Percentiles rank a stretch among this genome's conserved stretches.
Evolutionary conservation across 1,140 invertebrate genomes (phyloP).

Genomic region (Papilio machaon): DNA sequence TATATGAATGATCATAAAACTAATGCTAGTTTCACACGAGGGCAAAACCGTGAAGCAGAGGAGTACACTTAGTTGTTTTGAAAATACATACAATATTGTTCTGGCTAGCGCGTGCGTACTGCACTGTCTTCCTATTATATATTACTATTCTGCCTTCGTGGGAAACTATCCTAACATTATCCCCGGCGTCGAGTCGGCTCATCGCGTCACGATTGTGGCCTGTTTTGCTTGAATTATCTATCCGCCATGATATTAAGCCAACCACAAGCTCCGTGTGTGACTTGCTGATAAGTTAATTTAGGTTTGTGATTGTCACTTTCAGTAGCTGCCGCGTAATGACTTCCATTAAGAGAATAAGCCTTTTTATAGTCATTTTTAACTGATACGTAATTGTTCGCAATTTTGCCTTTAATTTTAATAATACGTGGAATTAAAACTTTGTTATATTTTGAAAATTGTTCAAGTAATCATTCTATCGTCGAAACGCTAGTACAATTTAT

Average conservation of each 20-base stretch:
- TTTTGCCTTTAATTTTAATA: neutral
- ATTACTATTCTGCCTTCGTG: neutral
- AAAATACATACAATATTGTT: too few species aligned
- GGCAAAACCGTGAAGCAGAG: neutral
- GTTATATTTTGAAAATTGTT: too few species aligned
- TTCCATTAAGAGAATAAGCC: slow-evolving; percentile 12
- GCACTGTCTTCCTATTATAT: neutral
- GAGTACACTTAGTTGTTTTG: neutral
- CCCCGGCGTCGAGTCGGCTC: slow-evolving; percentile 8
- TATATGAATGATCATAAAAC: slow-evolving; percentile 26
- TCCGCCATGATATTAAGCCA: slow-evolving; percentile 30
- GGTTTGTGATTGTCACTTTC: slow-evolving; percentile 25
- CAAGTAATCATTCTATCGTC: too few species aligned
- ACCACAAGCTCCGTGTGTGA: slow-evolving; percentile 20
- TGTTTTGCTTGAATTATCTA: slow-evolving; percentile 38
- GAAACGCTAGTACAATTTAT: too few species aligned
- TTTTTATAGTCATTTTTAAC: neutral
- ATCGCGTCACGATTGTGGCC: slow-evolving; percentile 22
- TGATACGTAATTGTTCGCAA: neutral
- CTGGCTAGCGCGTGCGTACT: neutral
- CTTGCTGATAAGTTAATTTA: slow-evolving; percentile 33
- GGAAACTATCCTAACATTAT: neutral
- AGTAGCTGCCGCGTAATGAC: neutral
- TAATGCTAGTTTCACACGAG: neutral
- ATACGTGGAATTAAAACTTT: too few species aligned